Evolutionary conservation across 35 echinoderm and acorn worm genomes (phyloP).

Genomic region (Diadema setosum): DNA sequence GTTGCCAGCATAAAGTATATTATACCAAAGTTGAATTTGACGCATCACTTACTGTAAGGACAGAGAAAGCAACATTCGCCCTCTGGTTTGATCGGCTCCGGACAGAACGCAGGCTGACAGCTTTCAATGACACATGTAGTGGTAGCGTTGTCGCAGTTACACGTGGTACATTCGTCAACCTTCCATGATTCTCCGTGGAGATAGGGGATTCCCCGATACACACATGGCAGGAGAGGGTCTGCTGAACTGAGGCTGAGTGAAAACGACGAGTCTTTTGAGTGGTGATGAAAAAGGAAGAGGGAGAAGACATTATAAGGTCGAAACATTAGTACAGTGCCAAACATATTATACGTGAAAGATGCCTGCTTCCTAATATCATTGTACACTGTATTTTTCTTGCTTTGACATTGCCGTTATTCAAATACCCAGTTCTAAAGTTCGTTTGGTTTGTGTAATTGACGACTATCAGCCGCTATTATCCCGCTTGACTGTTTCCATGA

Average conservation of each 20-base stretch:
- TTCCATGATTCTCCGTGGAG: constrained; percentile 26
- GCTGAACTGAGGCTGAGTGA: background rate
- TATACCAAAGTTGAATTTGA: background rate
- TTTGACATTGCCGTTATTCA: too few relatives aligned
- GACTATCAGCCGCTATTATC: too few relatives aligned
- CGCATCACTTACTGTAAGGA: constrained; percentile 54
- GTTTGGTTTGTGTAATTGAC: too few relatives aligned
- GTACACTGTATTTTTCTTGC: too few relatives aligned
- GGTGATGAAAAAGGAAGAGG: background rate
- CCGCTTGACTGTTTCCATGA: too few relatives aligned
- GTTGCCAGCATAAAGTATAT: too few relatives aligned
- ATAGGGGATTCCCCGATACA: constrained; percentile 30
- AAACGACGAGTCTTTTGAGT: background rate
- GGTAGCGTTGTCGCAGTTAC: constrained; percentile 55
- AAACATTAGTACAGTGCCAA: too few relatives aligned
- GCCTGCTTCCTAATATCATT: too few relatives aligned
- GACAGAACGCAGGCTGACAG: constrained; percentile 38
- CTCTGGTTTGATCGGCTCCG: constrained; percentile 39
- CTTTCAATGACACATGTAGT: constrained; percentile 64
- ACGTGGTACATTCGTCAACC: constrained; percentile 49
- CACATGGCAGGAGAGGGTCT: constrained; percentile 19
- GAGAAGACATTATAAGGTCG: background rate
- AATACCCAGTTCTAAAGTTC: too few relatives aligned
- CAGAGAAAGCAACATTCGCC: constrained; percentile 70
- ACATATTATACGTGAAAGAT: too few relatives aligned